These are phyloP conservation scores for Euclidia mi DNA, from an alignment of 2,888 invertebrate genomes.

Conservation along the genomic window DNA sequence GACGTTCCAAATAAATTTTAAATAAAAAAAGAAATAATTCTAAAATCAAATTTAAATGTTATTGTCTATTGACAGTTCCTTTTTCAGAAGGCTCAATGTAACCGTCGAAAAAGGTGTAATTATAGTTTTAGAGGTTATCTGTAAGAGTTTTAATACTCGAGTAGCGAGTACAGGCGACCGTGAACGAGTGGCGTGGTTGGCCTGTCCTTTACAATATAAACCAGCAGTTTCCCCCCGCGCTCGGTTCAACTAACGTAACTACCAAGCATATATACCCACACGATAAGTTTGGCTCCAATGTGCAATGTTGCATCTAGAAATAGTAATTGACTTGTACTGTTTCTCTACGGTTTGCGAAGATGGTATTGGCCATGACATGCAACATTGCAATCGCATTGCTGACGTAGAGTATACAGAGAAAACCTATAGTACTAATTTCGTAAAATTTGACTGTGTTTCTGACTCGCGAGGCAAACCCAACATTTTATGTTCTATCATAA, in stretches of 20 bases:
- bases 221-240: constrained; percentile 70
- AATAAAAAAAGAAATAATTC: not conserved
- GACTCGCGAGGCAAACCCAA: too few species aligned
- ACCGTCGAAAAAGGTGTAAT: too few species aligned
- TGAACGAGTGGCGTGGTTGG: constrained; percentile 69
- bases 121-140: not conserved
- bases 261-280: constrained; percentile 2
- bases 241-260: constrained; percentile 20
- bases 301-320: not conserved
- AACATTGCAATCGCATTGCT: too few species aligned
- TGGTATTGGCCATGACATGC: too few species aligned
- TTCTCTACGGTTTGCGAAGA: too few species aligned
- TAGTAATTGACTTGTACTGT: too few species aligned
- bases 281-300: not conserved
- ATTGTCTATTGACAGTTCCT: too few species aligned
- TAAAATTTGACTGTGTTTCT: too few species aligned
- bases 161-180: constrained; percentile 64
- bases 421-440: too few species aligned
- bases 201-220: constrained; percentile 74
- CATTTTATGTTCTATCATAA: too few species aligned
- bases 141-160: constrained; percentile 41
- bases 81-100: too few species aligned
- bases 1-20: not conserved
- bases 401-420: too few species aligned
- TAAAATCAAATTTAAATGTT: not conserved